Base-by-base conservation (phyloP, 2,113 vertebrate species). In the Ptilonorhynchus violaceus region DNA sequence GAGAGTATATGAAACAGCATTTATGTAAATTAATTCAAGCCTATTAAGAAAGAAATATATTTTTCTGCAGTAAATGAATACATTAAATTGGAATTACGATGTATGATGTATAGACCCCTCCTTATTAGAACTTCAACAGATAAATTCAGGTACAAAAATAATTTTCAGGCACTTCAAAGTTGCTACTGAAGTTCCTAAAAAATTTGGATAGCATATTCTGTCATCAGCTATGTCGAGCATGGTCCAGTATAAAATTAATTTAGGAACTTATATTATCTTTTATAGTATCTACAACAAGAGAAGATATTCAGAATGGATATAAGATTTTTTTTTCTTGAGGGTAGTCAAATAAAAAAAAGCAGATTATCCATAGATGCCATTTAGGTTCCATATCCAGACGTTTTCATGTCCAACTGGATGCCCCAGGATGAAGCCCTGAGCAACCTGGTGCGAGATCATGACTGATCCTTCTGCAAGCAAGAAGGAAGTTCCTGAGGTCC, bases 351-450 rank as follows among this genome's bases (percentile, higher is more conserved):
- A 63, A 25, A 76, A 87, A 87, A 73, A 58, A 27, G 3, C 2
- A 31, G 3, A 3, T 55, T 68, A 10, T 37, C 1, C 5, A 25
- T 4, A 50, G 9, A 37, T 4, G 9, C 20, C 2, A 5, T 46
- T 10, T 30, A 55, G 17, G 8, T 0, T 68, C 4, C 5, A 5
- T 37, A 35, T 30, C 19, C 21, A 6, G 3, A 83, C 3, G 5
- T 68, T 85, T 73, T 53, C 22, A 59, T 88, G 25, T 8, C 13
- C 33, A 72, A 3, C 5, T 9, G 6, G 4, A n/a, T 39, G 37
- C 37, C 37, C 37, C 37, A 39, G 37, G 37, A 39, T 42, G n/a
- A 90, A 87, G 14, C 13, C 17, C 30, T 66, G 5, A 62, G 15
- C 5, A 68, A 35, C 4, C 2, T 39, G 2, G 2, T 67, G 23